These are phyloP conservation scores for Ennomos fuscantarius DNA, from an alignment of 2,888 invertebrate genomes.

Conservation along the genomic window DNA sequence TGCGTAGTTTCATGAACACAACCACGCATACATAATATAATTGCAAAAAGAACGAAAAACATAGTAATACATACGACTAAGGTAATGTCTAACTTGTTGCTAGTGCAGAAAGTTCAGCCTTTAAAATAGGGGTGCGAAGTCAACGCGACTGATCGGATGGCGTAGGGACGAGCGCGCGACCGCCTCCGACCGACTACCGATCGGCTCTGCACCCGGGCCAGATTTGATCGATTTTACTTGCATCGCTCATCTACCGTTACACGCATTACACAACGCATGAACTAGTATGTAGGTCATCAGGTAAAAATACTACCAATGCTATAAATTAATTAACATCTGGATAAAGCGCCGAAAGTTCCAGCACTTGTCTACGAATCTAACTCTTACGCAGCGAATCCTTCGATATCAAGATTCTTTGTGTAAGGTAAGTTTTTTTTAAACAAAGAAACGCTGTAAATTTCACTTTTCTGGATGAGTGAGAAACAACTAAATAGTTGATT, in stretches of 20 bases:
- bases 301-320: not conserved
- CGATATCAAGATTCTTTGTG: no score
- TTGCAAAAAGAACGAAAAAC: no score
- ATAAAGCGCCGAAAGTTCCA: not conserved
- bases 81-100: not conserved
- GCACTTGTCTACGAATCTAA: not conserved
- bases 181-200: not conserved
- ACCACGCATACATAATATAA: no score
- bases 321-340: not conserved
- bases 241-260: constrained; percentile 29
- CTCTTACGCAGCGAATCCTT: no score
- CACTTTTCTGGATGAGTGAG: no score
- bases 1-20: no score
- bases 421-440: no score
- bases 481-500: no score
- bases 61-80: no score
- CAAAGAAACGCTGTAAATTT: no score
- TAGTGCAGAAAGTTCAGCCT: not conserved
- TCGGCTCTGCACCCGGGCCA: not conserved
- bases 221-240: constrained; percentile 25
- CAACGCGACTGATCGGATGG: not conserved
- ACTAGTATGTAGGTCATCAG: constrained; percentile 2
- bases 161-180: constrained; percentile 1
- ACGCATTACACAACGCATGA: not conserved
- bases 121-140: not conserved